Percentiles rank a stretch among this genome's conserved stretches.
Evolutionary conservation across 2,113 vertebrate species (phyloP).

Genomic region (Paratilapia polleni): DNA sequence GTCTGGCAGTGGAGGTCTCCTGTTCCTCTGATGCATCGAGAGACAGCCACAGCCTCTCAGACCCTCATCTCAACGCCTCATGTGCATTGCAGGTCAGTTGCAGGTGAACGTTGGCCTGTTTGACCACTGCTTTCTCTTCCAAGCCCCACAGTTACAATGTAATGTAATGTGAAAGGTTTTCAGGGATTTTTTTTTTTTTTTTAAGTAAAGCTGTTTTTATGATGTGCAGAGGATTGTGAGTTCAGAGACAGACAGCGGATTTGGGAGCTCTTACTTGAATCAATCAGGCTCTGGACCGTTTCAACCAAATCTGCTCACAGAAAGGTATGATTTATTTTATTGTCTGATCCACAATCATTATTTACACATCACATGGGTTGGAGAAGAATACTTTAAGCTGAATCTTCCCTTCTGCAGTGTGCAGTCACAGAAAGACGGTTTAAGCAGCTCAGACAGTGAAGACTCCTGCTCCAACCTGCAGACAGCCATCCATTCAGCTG

Average conservation of each 20-base stretch:
- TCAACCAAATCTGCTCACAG: conserved; percentile 48
- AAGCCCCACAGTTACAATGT: not conserved
- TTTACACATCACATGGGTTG: accelerated
- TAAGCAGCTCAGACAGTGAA: conserved; percentile 71
- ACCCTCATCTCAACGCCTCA: conserved; percentile 39
- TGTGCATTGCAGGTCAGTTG: conserved; percentile 62
- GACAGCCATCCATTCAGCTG: conserved; percentile 60
- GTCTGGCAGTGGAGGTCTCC: conserved; percentile 60
- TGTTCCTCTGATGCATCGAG: conserved; percentile 32
- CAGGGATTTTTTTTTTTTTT: not conserved
- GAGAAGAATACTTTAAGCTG: not conserved
- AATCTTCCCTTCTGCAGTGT: conserved; percentile 15
- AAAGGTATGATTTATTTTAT: conserved; percentile 52
- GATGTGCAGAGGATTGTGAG: conserved; percentile 69
- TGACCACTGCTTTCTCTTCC: not conserved
- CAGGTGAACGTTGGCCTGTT: not conserved
- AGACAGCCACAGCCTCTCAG: conserved; percentile 18
- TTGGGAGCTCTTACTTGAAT: conserved; percentile 72
- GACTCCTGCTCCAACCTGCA: conserved; percentile 69
- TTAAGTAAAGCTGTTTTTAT: not conserved
- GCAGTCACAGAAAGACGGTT: conserved; percentile 23
- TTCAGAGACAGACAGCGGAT: conserved; percentile 75
- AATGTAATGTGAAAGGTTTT: not conserved
- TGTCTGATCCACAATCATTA: not conserved
- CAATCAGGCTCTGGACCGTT: conserved; percentile 54